These are phyloP conservation scores for Leucoraja erinaceus DNA, from an alignment of 2,113 vertebrate species.

Conservation along the genomic window DNA sequence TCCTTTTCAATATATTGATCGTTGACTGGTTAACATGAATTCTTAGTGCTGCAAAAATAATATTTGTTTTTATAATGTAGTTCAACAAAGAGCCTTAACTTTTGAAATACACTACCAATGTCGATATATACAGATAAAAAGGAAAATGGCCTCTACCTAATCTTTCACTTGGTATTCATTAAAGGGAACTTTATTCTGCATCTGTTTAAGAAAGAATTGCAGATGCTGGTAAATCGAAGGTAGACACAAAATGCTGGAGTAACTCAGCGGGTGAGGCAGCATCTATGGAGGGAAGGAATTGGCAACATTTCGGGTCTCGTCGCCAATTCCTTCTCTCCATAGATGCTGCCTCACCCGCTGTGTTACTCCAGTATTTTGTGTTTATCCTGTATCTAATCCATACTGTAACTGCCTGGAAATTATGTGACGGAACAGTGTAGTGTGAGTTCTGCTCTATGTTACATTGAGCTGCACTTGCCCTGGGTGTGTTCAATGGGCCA, in stretches of 20 bases:
- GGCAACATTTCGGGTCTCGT: too few species aligned
- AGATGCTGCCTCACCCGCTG: too few species aligned
- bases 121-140: neutral
- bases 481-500: neutral
- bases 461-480: neutral
- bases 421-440: too few species aligned
- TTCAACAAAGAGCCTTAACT: neutral
- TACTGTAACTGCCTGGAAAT: too few species aligned
- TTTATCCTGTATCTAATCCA: neutral
- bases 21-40: constrained; percentile 86
- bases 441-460: neutral
- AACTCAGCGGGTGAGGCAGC: too few species aligned
- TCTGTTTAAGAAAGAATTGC: too few species aligned
- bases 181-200: neutral
- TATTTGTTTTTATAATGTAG: neutral
- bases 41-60: constrained; percentile 58
- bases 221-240: too few species aligned
- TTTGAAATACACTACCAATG: neutral
- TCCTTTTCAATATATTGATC: constrained; percentile 82
- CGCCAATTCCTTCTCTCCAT: too few species aligned
- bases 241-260: too few species aligned
- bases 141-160: neutral
- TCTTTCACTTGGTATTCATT: neutral
- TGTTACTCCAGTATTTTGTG: too few species aligned
- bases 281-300: too few species aligned